Conservation (phyloP, 2,113 vertebrate species). For the Pterocles gutturalis region DNA sequence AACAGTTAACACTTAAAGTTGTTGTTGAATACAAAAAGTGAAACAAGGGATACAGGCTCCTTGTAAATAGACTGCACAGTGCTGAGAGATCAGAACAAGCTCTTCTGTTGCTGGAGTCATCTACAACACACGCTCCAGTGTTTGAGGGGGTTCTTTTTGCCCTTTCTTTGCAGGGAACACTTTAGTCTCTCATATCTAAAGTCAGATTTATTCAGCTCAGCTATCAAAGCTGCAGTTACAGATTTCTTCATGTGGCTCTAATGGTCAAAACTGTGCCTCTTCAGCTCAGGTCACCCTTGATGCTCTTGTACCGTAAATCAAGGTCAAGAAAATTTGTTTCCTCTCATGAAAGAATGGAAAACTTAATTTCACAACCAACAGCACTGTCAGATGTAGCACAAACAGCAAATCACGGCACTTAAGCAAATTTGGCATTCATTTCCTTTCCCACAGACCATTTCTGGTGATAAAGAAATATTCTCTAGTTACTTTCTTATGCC, state of each 20-base stretch:
- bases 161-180: neutral
- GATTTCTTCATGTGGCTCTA: neutral
- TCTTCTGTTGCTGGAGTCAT: neutral
- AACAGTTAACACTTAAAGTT: neutral
- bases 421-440: neutral
- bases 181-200: neutral
- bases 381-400: neutral
- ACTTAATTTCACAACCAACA: neutral
- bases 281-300: neutral
- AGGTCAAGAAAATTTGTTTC: neutral
- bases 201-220: constrained; percentile 4
- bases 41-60: accelerated
- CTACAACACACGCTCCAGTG: neutral
- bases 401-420: neutral
- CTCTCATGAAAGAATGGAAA: neutral
- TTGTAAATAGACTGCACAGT: neutral
- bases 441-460: neutral
- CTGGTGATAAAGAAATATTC: neutral
- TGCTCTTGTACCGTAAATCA: neutral
- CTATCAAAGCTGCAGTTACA: neutral
- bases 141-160: neutral
- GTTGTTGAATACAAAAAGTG: neutral
- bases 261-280: neutral
- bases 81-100: neutral
- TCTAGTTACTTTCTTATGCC: neutral